Evolutionary conservation across 2,797 vertebrate genomes (phyloP).

Genomic region (Thaleichthys pacificus): DNA sequence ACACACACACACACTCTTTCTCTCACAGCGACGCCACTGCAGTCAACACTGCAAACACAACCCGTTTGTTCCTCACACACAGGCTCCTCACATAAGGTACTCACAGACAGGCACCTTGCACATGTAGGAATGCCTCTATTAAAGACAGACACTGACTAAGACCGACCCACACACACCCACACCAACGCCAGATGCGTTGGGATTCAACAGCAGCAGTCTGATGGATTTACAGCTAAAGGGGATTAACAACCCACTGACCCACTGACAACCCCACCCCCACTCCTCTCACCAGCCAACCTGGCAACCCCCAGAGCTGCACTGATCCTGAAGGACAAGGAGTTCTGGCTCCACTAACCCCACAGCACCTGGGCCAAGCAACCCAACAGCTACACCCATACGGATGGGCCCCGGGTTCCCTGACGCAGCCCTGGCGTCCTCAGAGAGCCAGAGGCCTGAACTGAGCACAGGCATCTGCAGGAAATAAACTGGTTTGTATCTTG

Average conservation of each 20-base stretch:
- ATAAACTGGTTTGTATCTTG: no score
- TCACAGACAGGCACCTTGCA: slow-evolving; percentile 28
- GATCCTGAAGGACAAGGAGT: not conserved
- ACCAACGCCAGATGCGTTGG: slow-evolving; percentile 42
- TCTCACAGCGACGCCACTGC: no score
- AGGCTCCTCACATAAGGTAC: not conserved
- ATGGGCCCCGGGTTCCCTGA: no score
- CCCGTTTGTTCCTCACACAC: no score
- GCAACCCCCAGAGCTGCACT: not conserved
- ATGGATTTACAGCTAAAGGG: slow-evolving; percentile 55
- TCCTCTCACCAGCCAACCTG: not conserved
- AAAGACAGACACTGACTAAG: not conserved
- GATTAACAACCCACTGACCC: slow-evolving; percentile 8
- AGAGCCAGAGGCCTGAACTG: no score
- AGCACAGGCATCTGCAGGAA: no score
- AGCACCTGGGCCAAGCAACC: no score
- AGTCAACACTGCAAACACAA: no score
- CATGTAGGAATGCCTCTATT: no score
- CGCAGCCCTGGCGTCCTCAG: no score
- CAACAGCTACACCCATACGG: no score
- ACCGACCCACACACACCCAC: slow-evolving; percentile 24
- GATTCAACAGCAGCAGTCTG: slow-evolving; percentile 49
- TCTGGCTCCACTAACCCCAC: not conserved
- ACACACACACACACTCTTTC: slow-evolving; percentile 45
- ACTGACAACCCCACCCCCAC: not conserved